phyloP scores from a whole-genome alignment of 2,113 vertebrate species.

The Parus major region DNA sequence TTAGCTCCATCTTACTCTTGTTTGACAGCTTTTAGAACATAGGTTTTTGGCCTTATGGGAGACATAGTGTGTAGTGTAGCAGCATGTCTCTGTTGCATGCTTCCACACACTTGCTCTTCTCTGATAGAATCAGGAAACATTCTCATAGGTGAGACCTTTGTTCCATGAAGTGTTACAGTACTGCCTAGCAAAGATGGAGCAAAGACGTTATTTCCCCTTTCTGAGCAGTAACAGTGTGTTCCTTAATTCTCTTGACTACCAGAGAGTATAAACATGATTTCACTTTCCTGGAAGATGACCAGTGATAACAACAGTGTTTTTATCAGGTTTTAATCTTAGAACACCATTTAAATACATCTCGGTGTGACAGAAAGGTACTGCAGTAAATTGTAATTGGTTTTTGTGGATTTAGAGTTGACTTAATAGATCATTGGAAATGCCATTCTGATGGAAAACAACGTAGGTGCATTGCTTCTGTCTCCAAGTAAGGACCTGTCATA shows the following conservation, averaged over 20 bases:
- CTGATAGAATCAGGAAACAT: not conserved
- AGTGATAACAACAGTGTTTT: not conserved
- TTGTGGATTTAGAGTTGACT: not conserved
- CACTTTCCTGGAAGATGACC: not conserved
- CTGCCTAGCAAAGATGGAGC: not conserved
- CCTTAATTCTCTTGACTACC: not conserved
- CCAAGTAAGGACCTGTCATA: not conserved
- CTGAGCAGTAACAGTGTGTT: not conserved
- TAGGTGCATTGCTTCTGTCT: not conserved
- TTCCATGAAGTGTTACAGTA: not conserved
- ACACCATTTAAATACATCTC: not conserved
- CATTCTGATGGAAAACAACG: not conserved
- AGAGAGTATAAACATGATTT: not conserved
- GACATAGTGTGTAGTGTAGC: not conserved
- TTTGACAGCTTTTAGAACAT: not conserved
- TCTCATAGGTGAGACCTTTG: not conserved
- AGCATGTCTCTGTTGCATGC: accelerated
- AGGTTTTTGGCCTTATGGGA: not conserved
- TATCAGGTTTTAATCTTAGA: not conserved
- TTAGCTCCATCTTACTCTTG: not conserved
- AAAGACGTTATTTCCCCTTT: not conserved
- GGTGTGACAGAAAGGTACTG: not conserved
- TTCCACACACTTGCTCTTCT: not conserved
- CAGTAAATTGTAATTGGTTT: not conserved
- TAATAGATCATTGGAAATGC: not conserved